Percentiles rank a stretch among this genome's conserved stretches.
Evolutionary conservation across 2,888 invertebrate species (phyloP).

Genomic region (Meiosimyza platycephala): DNA sequence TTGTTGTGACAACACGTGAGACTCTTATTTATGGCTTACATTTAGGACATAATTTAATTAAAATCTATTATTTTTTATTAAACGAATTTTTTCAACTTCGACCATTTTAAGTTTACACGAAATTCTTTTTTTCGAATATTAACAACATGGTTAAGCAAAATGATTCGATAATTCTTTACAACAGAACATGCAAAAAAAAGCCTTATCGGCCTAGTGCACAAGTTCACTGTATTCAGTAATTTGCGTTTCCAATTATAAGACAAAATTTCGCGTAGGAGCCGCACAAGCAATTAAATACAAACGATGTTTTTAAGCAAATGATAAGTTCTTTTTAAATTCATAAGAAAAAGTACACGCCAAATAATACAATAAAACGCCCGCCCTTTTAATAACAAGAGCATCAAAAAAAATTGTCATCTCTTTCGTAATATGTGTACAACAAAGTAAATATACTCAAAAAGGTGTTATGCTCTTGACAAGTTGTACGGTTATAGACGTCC

Average conservation of each 20-base stretch:
- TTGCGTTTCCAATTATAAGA: constrained; percentile 26
- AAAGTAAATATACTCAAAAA: not conserved
- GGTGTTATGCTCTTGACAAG: not conserved
- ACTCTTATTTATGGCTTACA: constrained; percentile 24
- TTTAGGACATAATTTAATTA: constrained; percentile 1
- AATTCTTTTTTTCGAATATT: not conserved
- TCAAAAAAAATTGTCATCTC: not conserved
- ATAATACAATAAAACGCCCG: not conserved
- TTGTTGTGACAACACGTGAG: constrained; percentile 28
- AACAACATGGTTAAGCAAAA: not conserved
- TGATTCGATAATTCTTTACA: constrained; percentile 6
- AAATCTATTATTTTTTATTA: constrained; percentile 3
- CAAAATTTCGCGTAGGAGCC: constrained; percentile 38
- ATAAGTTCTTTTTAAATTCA: not conserved
- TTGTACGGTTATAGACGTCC: constrained; percentile 62
- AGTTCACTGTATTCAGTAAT: not conserved
- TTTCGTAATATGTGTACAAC: not conserved
- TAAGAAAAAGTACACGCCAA: not conserved
- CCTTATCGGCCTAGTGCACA: not conserved
- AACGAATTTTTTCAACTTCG: constrained; percentile 34
- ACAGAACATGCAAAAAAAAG: not conserved
- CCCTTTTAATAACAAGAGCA: not conserved
- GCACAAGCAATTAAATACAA: constrained; percentile 26
- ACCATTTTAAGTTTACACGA: constrained; percentile 34
- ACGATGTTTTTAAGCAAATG: no score